Percentiles rank a stretch among this genome's conserved stretches.
Evolutionary conservation across 2,888 invertebrate species (phyloP).

Genomic region (Osedax frankpressi): DNA sequence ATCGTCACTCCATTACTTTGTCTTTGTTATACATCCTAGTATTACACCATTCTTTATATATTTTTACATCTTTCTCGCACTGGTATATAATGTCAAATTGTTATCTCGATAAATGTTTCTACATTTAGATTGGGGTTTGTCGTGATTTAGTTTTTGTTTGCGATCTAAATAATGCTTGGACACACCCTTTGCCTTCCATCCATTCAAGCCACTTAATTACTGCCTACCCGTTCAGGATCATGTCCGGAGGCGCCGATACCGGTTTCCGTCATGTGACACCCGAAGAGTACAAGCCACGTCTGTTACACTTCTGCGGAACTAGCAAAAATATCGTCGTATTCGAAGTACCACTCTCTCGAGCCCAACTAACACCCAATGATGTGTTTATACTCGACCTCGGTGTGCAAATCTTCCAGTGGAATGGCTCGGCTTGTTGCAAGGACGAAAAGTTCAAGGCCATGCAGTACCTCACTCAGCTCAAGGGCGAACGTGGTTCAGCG

Average conservation of each 20-base stretch:
- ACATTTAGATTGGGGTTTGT: no score
- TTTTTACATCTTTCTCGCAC: no score
- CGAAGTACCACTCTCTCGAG: slow-evolving; percentile 28
- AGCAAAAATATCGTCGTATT: slow-evolving; percentile 32
- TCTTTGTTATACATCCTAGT: no score
- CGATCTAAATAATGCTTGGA: no score
- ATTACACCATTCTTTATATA: no score
- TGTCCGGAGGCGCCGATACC: slow-evolving; percentile 42
- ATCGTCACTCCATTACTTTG: no score
- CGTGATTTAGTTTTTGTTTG: no score
- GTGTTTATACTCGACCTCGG: slow-evolving; percentile 44
- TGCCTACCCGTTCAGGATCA: slow-evolving; percentile 31
- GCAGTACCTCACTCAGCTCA: slow-evolving; percentile 32
- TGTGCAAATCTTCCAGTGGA: slow-evolving; percentile 37
- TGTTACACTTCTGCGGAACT: slow-evolving; percentile 35
- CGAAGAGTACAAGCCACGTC: slow-evolving; percentile 37
- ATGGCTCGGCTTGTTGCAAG: slow-evolving; percentile 37
- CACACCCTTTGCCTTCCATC: no score
- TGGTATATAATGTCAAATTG: no score
- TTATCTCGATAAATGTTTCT: no score
- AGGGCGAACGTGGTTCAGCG: slow-evolving; percentile 32
- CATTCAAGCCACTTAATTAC: no score
- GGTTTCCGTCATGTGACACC: slow-evolving; percentile 41
- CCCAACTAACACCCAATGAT: slow-evolving; percentile 33
- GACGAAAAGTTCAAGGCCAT: slow-evolving; percentile 41